Percentiles rank a stretch among this genome's conserved stretches.
Conservation (phyloP, 35 echinoderm and acorn worm genomes). For the Heliocidaris erythrogramma region DNA sequence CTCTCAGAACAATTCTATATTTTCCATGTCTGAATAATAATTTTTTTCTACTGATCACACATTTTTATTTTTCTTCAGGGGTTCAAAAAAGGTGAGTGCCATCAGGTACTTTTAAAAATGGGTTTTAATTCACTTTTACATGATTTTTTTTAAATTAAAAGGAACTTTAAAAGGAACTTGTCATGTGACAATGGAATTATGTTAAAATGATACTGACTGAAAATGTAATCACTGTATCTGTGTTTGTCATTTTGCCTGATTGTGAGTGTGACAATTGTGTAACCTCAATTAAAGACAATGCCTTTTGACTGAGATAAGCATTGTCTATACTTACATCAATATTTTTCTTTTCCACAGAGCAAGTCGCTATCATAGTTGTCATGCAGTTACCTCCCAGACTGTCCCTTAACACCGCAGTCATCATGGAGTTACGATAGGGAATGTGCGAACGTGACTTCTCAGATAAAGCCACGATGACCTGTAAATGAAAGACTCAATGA, state of each 20-base stretch:
- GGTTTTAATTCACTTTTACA: too few species aligned
- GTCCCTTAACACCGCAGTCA: conserved; percentile 89
- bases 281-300: not conserved
- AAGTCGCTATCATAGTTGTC: conserved; percentile 97
- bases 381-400: conserved; percentile 98
- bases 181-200: not conserved
- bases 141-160: too few species aligned
- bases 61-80: too few species aligned
- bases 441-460: conserved; percentile 88
- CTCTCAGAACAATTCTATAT: too few species aligned
- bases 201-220: not conserved
- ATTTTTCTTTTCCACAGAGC: conserved; percentile 97
- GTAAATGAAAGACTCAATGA: not conserved
- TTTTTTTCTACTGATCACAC: too few species aligned
- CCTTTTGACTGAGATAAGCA: not conserved
- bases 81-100: too few species aligned
- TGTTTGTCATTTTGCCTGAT: not conserved
- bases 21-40: too few species aligned
- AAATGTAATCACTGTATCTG: not conserved
- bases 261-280: too few species aligned
- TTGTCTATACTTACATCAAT: conserved; percentile 85
- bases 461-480: conserved; percentile 94
- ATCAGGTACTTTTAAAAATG: too few species aligned
- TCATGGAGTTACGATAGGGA: conserved; percentile 96
- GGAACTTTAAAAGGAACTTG: too few species aligned